Conservation (phyloP, 1,140 invertebrate species). For the Orius insidiosus region DNA sequence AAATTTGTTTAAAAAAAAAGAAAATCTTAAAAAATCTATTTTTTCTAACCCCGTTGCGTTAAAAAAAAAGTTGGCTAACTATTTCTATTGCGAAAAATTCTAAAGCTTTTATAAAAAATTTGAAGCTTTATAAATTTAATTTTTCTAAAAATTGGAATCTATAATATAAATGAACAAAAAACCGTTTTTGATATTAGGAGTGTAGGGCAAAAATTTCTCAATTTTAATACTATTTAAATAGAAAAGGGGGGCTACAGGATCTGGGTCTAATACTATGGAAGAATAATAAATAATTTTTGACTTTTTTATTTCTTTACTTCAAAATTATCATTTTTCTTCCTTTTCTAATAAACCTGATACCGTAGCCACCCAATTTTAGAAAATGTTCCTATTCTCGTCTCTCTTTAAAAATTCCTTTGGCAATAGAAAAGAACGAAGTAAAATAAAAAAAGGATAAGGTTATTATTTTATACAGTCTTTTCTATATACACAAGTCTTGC, state of each 20-base stretch:
- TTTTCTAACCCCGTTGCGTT: no score
- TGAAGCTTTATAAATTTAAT: no score
- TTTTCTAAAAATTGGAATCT: no score
- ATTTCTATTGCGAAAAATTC: no score
- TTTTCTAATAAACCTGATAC: not conserved
- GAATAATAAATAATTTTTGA: not conserved
- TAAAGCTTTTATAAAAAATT: no score
- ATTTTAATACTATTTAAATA: no score
- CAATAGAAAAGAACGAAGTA: slow-evolving; percentile 17
- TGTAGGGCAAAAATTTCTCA: no score
- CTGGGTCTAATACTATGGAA: not conserved
- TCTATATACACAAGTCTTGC: slow-evolving; percentile 11
- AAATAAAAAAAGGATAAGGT: slow-evolving; percentile 4
- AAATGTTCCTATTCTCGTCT: slow-evolving; percentile 4
- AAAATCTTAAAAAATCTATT: not conserved
- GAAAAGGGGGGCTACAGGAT: not conserved
- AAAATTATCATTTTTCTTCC: not conserved
- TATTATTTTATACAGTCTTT: slow-evolving; percentile 16
- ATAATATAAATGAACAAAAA: no score
- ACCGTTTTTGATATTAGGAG: no score
- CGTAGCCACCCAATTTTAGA: not conserved
- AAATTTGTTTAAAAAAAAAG: not conserved
- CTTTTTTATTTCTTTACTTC: no score
- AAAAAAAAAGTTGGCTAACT: no score
- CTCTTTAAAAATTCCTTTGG: slow-evolving; percentile 16